Evolutionary conservation across 2,888 invertebrate species (phyloP), one percentile per base, ranked within the genome.

Genomic region (Coronaproctus castanopsis): DNA sequence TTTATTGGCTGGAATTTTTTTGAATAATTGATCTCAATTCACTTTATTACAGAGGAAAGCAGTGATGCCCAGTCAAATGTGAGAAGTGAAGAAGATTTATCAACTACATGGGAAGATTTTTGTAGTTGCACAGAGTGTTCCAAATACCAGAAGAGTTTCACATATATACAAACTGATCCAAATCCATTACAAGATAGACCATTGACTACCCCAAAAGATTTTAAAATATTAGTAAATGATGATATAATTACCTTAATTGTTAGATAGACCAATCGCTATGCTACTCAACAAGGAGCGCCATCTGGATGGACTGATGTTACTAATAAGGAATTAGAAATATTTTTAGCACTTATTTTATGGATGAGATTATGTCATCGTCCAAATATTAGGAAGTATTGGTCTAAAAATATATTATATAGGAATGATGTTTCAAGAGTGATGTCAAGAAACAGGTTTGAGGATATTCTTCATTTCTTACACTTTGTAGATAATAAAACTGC

Each of bases 381-480:
- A 2, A 21, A 55, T 10, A n/a, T 55, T 8, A 2, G 20, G 10
- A n/a, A 55, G 3, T 55, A 55, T 24, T 55, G 36, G 56, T 24
- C 23, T n/a, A 55, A 21, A 24, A 24, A 24, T 24, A 8, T 18
- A n/a, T 20, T 55, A 14, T 24, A 23, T 48, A 55, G 18, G 14
- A 55, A 55, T 23, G 56, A 55, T 19, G 36, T 55, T 14, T 55
- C 56, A 18, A 24, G 20, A 55, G 10, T 36, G 8, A 36, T 36
- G 36, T 14, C 36, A 36, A 36, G 36, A 36, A 36, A 36, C 36
- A 5, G 5, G 14, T 36, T 36, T 36, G 36, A 36, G 36, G 14
- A 36, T 36, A 36, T 36, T 36, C 36, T 36, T 36, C n/a, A 36
- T 24, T 55, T 18, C n/a, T 20, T 55, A 21, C 56, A 55, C 19